Conservation (phyloP, 1,140 invertebrate species). For the Uloborus diversus region DNA sequence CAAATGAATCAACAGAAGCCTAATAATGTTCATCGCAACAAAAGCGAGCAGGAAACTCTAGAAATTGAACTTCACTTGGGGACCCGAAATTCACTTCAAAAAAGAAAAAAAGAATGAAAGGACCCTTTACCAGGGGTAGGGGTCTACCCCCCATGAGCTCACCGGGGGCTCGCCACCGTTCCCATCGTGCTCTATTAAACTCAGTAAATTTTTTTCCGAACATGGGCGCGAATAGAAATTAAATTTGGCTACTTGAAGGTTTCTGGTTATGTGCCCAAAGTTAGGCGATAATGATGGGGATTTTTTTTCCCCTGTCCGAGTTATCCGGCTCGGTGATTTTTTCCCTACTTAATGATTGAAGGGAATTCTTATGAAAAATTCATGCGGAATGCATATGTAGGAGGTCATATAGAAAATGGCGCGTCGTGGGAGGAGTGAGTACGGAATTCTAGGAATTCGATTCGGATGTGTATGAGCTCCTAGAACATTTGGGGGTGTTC, state of each 20-base stretch:
- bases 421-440: too few relatives aligned
- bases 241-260: slow-evolving; percentile 32
- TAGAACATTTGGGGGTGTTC: too few relatives aligned
- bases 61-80: slow-evolving; percentile 48
- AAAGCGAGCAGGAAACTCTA: slow-evolving; percentile 24
- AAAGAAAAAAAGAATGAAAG: too few relatives aligned
- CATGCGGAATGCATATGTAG: background rate
- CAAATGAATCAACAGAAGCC: slow-evolving; percentile 29
- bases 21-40: slow-evolving; percentile 30
- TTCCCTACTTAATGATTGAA: background rate
- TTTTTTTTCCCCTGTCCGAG: background rate
- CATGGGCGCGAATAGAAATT: slow-evolving; percentile 21
- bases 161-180: background rate
- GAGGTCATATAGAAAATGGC: background rate
- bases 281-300: background rate
- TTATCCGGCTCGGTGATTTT: background rate
- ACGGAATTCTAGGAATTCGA: too few relatives aligned
- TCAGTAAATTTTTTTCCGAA: background rate
- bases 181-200: slow-evolving; percentile 49
- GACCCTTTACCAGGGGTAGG: background rate
- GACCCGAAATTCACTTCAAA: slow-evolving; percentile 8
- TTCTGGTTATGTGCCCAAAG: background rate
- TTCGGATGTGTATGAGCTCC: too few relatives aligned
- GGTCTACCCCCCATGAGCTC: background rate
- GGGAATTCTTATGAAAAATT: background rate